phyloP scores from a whole-genome alignment of 2,888 invertebrate species.

The Rugalucina vietnamica region DNA sequence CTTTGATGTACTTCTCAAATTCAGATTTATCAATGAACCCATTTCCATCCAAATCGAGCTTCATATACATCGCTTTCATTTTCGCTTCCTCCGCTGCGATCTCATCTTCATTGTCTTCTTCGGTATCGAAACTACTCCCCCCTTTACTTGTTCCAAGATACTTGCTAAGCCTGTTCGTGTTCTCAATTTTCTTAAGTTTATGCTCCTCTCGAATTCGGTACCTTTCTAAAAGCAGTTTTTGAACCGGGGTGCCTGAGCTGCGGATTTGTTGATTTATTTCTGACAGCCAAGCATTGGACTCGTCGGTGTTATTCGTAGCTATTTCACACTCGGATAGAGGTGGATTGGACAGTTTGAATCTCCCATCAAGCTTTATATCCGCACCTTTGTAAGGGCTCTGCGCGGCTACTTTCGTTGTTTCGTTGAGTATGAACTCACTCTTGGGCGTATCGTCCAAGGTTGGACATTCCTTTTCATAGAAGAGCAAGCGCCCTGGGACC shows the following conservation, averaged over 20 bases:
- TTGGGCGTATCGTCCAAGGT: background rate
- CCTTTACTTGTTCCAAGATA: background rate
- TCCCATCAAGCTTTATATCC: constrained; percentile 12
- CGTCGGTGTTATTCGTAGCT: constrained; percentile 18
- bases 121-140: background rate
- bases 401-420: background rate
- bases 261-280: constrained; percentile 2
- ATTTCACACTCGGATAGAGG: constrained; percentile 55
- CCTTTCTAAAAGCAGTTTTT: constrained; percentile 22
- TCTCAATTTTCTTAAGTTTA: background rate
- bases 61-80: constrained; percentile 54
- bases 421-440: background rate
- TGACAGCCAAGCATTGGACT: constrained; percentile 20
- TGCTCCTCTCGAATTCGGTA: background rate
- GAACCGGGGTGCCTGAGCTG: constrained; percentile 7
- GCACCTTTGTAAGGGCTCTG: constrained; percentile 2
- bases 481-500: constrained; percentile 38
- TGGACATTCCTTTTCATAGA: constrained; percentile 34
- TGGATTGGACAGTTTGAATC: constrained; percentile 52
- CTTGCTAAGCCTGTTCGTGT: background rate
- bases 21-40: constrained; percentile 56
- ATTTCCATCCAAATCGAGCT: constrained; percentile 56
- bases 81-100: constrained; percentile 43
- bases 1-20: constrained; percentile 45
- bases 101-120: background rate